Conservation (phyloP, 2,888 invertebrate species). For the Leucoma salicis region DNA sequence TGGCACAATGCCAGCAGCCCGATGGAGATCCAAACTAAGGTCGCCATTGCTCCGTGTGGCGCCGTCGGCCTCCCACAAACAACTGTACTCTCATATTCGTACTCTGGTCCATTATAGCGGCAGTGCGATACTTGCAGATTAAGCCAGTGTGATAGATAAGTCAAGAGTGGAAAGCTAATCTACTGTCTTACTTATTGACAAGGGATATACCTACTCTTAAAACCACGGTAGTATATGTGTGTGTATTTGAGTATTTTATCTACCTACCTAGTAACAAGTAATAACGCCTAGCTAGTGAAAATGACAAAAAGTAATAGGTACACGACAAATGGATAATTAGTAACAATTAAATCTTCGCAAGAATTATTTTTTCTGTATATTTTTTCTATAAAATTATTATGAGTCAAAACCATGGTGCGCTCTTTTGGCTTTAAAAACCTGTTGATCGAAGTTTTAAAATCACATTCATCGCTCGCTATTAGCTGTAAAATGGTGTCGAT, state of each 20-base stretch:
- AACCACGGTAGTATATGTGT: neutral
- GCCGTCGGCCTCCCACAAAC: constrained; percentile 41
- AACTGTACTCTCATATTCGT: constrained; percentile 33
- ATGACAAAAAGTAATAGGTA: no score
- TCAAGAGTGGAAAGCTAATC: constrained; percentile 13
- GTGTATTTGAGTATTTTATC: no score
- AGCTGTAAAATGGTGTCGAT: no score
- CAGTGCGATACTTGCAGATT: constrained; percentile 18
- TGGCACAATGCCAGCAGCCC: constrained; percentile 59
- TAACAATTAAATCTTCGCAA: no score
- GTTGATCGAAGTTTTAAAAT: no score
- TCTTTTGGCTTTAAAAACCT: no score
- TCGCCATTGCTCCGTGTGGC: constrained; percentile 58
- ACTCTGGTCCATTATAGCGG: neutral
- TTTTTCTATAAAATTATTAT: no score
- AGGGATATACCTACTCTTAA: constrained; percentile 16
- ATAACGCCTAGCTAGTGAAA: no score
- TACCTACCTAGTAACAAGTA: neutral
- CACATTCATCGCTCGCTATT: no score
- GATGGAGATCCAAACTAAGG: constrained; percentile 51
- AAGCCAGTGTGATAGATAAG: constrained; percentile 27
- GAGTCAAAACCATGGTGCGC: no score
- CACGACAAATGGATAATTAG: no score
- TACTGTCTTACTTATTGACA: constrained; percentile 24
- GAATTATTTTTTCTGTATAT: no score